Evolutionary conservation across 2,113 vertebrate species (phyloP).

Genomic region (Cygnus buccinator): DNA sequence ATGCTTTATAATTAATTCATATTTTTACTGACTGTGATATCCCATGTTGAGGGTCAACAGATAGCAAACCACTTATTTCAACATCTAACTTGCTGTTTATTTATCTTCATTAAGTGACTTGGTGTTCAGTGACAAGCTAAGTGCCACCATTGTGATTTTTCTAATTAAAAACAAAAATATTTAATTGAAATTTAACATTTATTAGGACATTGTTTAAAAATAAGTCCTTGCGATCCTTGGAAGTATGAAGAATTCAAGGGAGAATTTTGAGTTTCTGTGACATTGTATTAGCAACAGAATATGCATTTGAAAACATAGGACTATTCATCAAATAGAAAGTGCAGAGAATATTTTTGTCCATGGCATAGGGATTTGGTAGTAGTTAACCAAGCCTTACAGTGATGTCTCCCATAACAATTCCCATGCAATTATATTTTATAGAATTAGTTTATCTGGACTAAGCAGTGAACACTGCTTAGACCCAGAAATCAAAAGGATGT

Average conservation of each 20-base stretch:
- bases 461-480: not conserved
- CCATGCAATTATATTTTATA: not conserved
- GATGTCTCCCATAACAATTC: not conserved
- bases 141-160: not conserved
- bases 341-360: not conserved
- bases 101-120: not conserved
- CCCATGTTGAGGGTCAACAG: not conserved
- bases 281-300: not conserved
- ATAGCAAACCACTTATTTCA: not conserved
- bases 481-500: not conserved
- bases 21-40: not conserved
- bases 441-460: not conserved
- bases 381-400: not conserved
- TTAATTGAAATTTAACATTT: not conserved
- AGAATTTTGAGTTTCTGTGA: not conserved
- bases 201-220: not conserved
- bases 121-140: not conserved
- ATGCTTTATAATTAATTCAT: not conserved
- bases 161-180: not conserved
- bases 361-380: not conserved
- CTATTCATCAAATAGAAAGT: not conserved
- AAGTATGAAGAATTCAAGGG: not conserved
- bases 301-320: not conserved
- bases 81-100: not conserved
- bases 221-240: not conserved